Base-by-base conservation (phyloP, 2,797 vertebrate genomes). In the Coilia nasus region DNA sequence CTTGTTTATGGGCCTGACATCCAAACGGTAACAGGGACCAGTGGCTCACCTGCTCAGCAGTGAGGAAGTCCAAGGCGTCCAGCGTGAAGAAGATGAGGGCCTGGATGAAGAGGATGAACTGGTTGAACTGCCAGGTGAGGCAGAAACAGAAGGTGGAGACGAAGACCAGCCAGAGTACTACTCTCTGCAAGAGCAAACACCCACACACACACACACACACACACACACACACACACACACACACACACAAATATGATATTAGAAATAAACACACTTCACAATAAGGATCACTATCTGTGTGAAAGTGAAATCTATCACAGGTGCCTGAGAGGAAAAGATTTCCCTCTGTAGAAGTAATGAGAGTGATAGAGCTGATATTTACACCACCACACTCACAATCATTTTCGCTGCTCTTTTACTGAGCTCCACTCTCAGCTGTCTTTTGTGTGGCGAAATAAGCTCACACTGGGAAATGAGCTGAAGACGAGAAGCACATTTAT, bases 41-140 rank as follows among this genome's bases (percentile, higher is more conserved):
- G 35, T 19, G 11, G 2, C 57, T 88, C 91, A 98, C 98, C 96
- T 99, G 98, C 82, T 90, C 75, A 0, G 94, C 89, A 0, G 97
- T 95, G 83, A 99, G 88, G 91, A 99, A 92, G 93, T 98, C 96
- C 25, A 95, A 82, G 59, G 95, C 96, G 92, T 99, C 98, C 88
- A 99, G 91, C 0, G 92, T 93, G 91, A 97, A 99, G 50, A 99
- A 91, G 87, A 96, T 94, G 44, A 99, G 86, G 0, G 97, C 96
- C 87, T 99, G 98, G 85, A 99, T 95, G 3, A 99, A 95, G 84
- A 99, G 94, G 93, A 99, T 96, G 90, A 99, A 99, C 90, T 99
- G 98, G 94, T 98, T 99, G 91, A 99, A 99, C 90, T 99, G 98
- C 98, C 98, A 99, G 2, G 97, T 96, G 91, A 99, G 93, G 86